Evolutionary conservation across 2,888 invertebrate genomes (phyloP), one percentile per base, ranked within the genome.

Genomic region (Apodemia hepburni): DNA sequence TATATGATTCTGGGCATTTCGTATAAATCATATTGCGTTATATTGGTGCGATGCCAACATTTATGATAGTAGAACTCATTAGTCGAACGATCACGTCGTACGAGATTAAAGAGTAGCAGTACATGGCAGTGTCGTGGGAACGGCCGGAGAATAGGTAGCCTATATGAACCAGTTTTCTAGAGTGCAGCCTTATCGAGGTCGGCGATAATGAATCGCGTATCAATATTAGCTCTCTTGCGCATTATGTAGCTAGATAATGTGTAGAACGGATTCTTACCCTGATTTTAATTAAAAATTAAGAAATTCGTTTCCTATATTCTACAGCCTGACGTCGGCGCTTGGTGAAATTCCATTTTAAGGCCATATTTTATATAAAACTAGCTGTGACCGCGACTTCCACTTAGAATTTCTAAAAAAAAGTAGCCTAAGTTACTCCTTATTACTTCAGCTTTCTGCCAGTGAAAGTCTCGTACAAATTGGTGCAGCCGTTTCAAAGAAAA

Each of bases 81-180:
- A 84, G 74, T 69, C 79, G 77, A 82, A 78, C 75, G 79, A 82
- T 84, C 87, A 85, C 83, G 85, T 87, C 76, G 79, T 73, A 74
- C 73, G 69, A 79, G 80, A 82, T 80, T 79, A 78, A 84, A 79
- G 76, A 76, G 75, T 77, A 72, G 76, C 45, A 45, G 45, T 45
- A 45, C 45, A 45, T 45, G 70, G 77, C 80, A 80, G 80, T 79
- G 81, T 84, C 90, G 89, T 91, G 90, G 86, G 90, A 91, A 90
- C 79, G 69, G 67, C 67, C 67, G 71, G 84, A 85, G 84, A 88
- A 88, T 88, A 76, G 82, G 70, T 73, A 76, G 74, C 77, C 80
- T 75, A 75, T 78, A 78, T 82, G 85, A 86, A 85, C 87, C 83
- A 88, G 86, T 89, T 90, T 88, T 85, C 86, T 82, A 66, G 74